Conservation (phyloP, 2,113 vertebrate genomes). For the Spilogale gracilis region DNA sequence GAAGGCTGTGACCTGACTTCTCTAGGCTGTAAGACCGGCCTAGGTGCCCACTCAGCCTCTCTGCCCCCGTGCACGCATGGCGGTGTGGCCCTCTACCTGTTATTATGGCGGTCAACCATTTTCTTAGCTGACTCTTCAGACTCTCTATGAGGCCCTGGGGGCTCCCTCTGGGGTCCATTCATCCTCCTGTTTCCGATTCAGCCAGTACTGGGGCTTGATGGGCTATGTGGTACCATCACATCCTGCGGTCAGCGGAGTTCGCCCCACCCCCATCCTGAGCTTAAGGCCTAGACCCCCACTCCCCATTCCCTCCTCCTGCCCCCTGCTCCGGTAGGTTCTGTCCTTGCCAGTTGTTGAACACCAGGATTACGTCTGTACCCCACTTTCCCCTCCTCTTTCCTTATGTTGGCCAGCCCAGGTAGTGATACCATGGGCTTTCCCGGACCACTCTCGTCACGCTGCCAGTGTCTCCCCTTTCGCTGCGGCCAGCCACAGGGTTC, state of each 20-base stretch:
- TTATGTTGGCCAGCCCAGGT: not conserved
- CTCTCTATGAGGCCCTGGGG: not conserved
- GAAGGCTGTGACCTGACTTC: not conserved
- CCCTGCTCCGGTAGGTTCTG: not conserved
- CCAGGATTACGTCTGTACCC: not conserved
- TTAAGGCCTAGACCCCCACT: not conserved
- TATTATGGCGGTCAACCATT: not conserved
- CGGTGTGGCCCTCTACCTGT: not conserved
- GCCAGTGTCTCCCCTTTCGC: not conserved
- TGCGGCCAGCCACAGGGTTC: not conserved
- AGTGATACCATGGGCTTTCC: not conserved
- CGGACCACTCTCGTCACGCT: too few relatives aligned
- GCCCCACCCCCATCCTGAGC: not conserved
- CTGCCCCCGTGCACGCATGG: rapidly evolving
- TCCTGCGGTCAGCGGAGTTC: not conserved
- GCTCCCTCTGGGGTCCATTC: not conserved
- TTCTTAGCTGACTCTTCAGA: not conserved
- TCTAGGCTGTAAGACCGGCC: not conserved
- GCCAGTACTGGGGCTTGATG: too few relatives aligned
- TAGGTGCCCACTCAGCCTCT: not conserved
- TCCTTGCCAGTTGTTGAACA: not conserved
- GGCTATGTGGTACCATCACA: not conserved
- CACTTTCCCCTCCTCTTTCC: not conserved
- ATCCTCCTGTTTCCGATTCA: not conserved
- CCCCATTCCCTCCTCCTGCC: not conserved